Base-by-base conservation (phyloP, 2,797 vertebrate genomes). In the Pseudopleuronectes americanus region DNA sequence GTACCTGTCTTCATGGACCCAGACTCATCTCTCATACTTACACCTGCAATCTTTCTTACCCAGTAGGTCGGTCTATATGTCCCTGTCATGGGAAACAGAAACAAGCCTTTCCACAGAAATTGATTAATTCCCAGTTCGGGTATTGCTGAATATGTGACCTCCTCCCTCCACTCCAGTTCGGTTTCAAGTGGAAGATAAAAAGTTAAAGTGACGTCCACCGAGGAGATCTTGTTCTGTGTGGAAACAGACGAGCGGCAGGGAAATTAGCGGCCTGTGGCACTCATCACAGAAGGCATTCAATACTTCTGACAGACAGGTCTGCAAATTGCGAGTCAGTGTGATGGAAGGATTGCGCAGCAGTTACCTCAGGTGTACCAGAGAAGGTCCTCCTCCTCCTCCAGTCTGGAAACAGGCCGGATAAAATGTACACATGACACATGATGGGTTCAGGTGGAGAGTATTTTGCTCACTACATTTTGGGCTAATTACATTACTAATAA, bases 331-430 rank as follows among this genome's bases (percentile, higher is more conserved):
- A 56, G 47, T 74, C 69, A 71, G 43, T 1, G 17, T 85, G 79
- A 90, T 76, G 73, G 84, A 82, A 87, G 69, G 65, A 79, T 73
- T 76, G 69, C 41, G 82, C 58, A 82, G 83, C 49, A 16, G 65
- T 82, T 70, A 54, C 63, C 72, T 69, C 70, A 84, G 51, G 56
- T 65, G 58, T 38, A 36, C 56, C 53, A 67, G 26, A 52, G 33
- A 64, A 3, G 14, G 19, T 57, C 43, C 17, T 67, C 64, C 31
- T 67, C 64, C 31, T 51, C 31, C n/a, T 21, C 26, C 56, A 49
- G 22, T 68, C 66, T 53, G 22, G 49, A 54, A 64, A 57, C 47
- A 63, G 57, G n/a, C 53, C 6, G 45, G 23, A 66, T 57, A 48
- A 22, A 51, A 64, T 69, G 59, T 14, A 62, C 12, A 63, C 31